Conservation (phyloP, 92 coral and sea anemone genomes). For the Siderastrea radians region DNA sequence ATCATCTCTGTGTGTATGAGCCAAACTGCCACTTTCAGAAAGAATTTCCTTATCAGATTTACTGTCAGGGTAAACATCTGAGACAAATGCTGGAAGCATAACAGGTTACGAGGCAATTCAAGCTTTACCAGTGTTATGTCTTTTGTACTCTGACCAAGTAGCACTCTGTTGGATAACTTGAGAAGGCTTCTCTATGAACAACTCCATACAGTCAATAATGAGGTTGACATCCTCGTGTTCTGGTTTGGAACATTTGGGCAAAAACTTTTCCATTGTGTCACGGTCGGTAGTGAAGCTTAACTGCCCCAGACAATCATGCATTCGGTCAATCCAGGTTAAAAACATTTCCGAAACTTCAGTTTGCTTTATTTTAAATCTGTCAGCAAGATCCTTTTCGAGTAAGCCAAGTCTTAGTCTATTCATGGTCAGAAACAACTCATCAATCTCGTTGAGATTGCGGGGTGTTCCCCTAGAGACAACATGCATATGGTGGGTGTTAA, state of each 20-base stretch:
- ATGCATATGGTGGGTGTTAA: no score
- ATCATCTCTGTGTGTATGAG: no score
- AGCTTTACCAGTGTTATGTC: slow-evolving; percentile 47
- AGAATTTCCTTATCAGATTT: slow-evolving; percentile 60
- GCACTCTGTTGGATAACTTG: slow-evolving; percentile 42
- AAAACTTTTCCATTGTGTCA: slow-evolving; percentile 14
- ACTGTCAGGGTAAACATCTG: slow-evolving; percentile 52
- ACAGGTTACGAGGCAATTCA: slow-evolving; percentile 40
- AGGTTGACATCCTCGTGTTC: slow-evolving; percentile 39
- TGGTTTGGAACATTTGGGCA: slow-evolving; percentile 42
- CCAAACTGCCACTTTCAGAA: slow-evolving; percentile 48
- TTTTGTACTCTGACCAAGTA: slow-evolving; percentile 53
- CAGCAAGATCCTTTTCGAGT: no score
- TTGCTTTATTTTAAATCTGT: no score
- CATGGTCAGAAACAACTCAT: no score
- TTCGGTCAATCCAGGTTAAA: not conserved
- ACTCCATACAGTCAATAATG: slow-evolving; percentile 46
- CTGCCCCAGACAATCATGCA: no score
- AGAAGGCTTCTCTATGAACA: slow-evolving; percentile 41
- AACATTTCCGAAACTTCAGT: not conserved
- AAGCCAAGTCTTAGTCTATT: not conserved
- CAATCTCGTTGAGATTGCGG: no score
- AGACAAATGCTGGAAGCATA: slow-evolving; percentile 41
- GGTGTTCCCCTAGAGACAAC: no score
- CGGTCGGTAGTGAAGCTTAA: not conserved